phyloP scores from a whole-genome alignment of 1,140 invertebrate genomes.

The Drosophila simulans region DNA sequence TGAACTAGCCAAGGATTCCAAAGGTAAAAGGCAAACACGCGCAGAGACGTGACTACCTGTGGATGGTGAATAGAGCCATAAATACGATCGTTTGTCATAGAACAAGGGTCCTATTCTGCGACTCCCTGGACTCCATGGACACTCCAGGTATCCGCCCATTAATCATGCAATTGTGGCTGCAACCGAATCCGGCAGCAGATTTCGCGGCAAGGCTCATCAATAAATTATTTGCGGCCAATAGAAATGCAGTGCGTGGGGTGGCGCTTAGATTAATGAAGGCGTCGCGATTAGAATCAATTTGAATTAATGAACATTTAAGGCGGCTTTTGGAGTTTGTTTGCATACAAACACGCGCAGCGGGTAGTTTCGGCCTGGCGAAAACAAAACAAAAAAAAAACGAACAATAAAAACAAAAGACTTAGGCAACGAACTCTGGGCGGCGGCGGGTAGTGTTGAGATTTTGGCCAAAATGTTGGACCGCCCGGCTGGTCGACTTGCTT shows the following conservation, averaged over 20 bases:
- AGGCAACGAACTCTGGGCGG: conserved; percentile 73
- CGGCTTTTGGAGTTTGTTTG: conserved; percentile 66
- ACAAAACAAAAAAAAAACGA: background rate
- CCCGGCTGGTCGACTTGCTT: conserved; percentile 23
- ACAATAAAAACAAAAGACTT: conserved; percentile 73
- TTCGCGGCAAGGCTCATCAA: conserved; percentile 59
- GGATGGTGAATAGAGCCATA: conserved; percentile 52
- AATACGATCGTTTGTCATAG: conserved; percentile 63
- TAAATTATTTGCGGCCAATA: conserved; percentile 53
- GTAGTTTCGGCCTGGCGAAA: conserved; percentile 12
- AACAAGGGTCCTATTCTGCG: conserved; percentile 21
- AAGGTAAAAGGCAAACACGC: conserved; percentile 40
- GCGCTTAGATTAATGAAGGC: conserved; percentile 75
- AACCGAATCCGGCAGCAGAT: conserved; percentile 45
- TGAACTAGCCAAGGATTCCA: conserved; percentile 49
- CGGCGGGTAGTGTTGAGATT: conserved; percentile 18
- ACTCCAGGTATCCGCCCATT: conserved; percentile 43
- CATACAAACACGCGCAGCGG: conserved; percentile 71
- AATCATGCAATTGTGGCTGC: conserved; percentile 65
- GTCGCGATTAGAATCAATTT: conserved; percentile 77
- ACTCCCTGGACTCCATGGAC: conserved; percentile 6
- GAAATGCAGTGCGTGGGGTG: conserved; percentile 72
- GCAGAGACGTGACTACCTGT: conserved; percentile 44
- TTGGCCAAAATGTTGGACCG: conserved; percentile 28
- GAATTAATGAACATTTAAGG: conserved; percentile 78